These are phyloP conservation scores for Vombatus ursinus DNA, from an alignment of 2,113 vertebrate species.

Conservation along the genomic window DNA sequence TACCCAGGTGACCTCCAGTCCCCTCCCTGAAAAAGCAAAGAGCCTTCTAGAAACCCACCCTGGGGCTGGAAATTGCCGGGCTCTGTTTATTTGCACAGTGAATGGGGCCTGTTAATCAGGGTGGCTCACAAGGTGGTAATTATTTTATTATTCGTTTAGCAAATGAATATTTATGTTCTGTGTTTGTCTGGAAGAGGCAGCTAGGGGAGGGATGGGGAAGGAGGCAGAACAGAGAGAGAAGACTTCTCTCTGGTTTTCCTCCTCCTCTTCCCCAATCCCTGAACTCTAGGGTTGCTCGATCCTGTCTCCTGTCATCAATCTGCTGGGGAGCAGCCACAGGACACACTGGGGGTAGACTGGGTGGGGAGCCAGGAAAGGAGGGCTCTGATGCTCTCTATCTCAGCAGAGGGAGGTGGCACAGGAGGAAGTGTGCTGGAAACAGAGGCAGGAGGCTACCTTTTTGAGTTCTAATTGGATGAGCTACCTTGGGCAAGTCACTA, in stretches of 20 bases:
- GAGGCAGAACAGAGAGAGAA: neutral
- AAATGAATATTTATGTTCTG: conserved; percentile 49
- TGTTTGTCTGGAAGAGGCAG: neutral
- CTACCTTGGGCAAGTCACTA: neutral
- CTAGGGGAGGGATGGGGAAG: neutral
- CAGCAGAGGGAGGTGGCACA: neutral
- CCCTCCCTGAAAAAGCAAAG: neutral
- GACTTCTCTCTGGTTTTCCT: neutral
- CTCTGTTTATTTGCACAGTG: conserved; percentile 42
- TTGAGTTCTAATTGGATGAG: neutral
- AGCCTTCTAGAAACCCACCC: neutral
- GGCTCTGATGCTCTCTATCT: neutral
- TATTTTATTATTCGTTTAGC: conserved; percentile 61
- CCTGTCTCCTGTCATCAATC: neutral
- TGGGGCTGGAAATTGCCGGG: conserved; percentile 23
- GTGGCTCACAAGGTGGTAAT: conserved; percentile 35
- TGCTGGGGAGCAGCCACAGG: neutral
- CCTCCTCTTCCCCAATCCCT: neutral
- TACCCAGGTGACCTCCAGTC: neutral
- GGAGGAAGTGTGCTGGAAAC: neutral
- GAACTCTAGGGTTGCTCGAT: neutral
- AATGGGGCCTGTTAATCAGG: conserved; percentile 45
- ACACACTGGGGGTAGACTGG: too few relatives aligned
- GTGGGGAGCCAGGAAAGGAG: neutral
- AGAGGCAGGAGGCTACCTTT: neutral